Conservation (phyloP, 2,113 vertebrate species). For the Chionomys nivalis region DNA sequence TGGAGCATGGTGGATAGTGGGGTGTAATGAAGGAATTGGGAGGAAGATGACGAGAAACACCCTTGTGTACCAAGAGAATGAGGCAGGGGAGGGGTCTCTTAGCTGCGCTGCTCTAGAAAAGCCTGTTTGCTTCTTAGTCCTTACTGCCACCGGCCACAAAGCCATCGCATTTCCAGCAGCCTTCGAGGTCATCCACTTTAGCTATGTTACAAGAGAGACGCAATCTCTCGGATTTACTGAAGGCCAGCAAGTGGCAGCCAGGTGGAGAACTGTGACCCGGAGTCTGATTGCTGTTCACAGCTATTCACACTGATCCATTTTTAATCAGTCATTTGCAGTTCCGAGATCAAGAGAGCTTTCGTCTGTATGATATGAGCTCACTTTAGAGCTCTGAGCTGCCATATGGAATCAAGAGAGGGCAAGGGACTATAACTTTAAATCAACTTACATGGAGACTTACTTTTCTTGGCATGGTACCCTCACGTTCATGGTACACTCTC, state of each 20-base stretch:
- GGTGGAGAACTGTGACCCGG: background rate
- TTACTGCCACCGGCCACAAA: background rate
- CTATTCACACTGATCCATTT: background rate
- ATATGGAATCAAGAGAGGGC: background rate
- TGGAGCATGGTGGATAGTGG: background rate
- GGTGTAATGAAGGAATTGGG: background rate
- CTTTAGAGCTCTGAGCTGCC: background rate
- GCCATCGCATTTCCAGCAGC: background rate
- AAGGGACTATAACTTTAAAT: conserved; percentile 55
- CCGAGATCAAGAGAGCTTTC: background rate
- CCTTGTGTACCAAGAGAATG: background rate
- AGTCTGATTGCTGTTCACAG: background rate
- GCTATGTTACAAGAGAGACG: background rate
- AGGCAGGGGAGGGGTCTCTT: background rate
- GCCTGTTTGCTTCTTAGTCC: background rate
- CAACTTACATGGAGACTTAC: background rate
- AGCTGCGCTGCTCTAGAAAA: background rate
- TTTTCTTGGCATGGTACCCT: conserved; percentile 49
- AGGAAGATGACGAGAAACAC: background rate
- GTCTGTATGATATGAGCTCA: background rate
- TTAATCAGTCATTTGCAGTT: background rate
- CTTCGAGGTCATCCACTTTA: background rate
- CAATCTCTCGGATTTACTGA: background rate
- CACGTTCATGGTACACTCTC: conserved; percentile 36
- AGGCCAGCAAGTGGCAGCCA: background rate